Conservation (phyloP, 2,113 vertebrate species). For the Takifugu flavidus region DNA sequence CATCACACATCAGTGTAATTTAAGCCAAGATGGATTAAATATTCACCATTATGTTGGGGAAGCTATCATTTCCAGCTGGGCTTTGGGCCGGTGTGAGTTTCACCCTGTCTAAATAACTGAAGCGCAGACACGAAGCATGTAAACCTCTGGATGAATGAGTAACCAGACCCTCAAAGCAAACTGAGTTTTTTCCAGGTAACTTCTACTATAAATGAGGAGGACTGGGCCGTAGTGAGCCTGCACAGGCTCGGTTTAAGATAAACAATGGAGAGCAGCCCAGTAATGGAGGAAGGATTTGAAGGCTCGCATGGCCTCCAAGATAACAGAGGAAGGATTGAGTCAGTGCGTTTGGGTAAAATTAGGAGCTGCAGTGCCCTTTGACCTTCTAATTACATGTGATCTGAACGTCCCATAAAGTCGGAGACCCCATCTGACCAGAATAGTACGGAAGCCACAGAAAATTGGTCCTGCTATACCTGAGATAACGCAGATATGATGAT, state of each 20-base stretch:
- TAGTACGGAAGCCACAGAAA: too few relatives aligned
- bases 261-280: neutral
- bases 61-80: constrained; percentile 24
- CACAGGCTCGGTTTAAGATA: neutral
- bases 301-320: neutral
- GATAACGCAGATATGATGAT: neutral
- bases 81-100: constrained; percentile 25
- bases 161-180: too few relatives aligned
- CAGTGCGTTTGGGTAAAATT: neutral
- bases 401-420: too few relatives aligned
- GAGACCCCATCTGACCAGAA: neutral
- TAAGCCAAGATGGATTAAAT: too few relatives aligned
- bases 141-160: too few relatives aligned
- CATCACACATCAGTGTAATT: too few relatives aligned
- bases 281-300: constrained; percentile 2
- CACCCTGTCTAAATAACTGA: neutral
- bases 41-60: constrained; percentile 13
- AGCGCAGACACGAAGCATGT: too few relatives aligned
- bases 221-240: constrained; percentile 4
- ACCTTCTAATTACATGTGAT: neutral
- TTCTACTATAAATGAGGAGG: neutral
- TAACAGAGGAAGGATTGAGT: neutral
- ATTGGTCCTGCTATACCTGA: neutral
- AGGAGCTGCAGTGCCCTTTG: constrained; percentile 8
- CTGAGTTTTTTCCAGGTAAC: too few relatives aligned